Conservation (phyloP, 2,113 vertebrate genomes). For the Hystrix cristata region DNA sequence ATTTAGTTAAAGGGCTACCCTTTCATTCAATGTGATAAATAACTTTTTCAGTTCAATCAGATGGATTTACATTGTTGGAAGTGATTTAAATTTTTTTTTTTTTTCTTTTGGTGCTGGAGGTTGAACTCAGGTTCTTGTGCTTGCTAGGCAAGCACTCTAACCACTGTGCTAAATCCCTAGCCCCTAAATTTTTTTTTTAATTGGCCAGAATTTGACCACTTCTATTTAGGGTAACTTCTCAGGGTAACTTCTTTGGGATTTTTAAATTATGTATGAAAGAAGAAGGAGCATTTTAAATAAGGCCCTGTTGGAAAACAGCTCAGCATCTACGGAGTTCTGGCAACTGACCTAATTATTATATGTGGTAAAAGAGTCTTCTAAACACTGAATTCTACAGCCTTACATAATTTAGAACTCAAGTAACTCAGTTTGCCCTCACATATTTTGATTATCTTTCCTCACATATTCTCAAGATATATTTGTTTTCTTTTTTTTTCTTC, state of each 20-base stretch:
- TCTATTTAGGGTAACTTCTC: not conserved
- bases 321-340: not conserved
- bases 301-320: not conserved
- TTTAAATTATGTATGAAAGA: not conserved
- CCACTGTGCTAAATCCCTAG: no score
- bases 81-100: not conserved
- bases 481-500: not conserved
- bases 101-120: no score
- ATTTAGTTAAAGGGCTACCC: not conserved
- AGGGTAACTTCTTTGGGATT: not conserved
- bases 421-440: not conserved
- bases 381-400: not conserved
- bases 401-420: not conserved
- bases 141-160: no score
- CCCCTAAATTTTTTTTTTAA: not conserved
- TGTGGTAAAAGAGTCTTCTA: not conserved
- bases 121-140: no score
- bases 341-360: not conserved
- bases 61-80: not conserved
- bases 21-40: not conserved
- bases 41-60: not conserved
- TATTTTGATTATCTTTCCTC: not conserved
- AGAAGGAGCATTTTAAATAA: not conserved
- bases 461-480: not conserved
- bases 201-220: not conserved